These are phyloP conservation scores for Apotomis turbidana DNA, from an alignment of 2,888 invertebrate genomes.

Conservation along the genomic window DNA sequence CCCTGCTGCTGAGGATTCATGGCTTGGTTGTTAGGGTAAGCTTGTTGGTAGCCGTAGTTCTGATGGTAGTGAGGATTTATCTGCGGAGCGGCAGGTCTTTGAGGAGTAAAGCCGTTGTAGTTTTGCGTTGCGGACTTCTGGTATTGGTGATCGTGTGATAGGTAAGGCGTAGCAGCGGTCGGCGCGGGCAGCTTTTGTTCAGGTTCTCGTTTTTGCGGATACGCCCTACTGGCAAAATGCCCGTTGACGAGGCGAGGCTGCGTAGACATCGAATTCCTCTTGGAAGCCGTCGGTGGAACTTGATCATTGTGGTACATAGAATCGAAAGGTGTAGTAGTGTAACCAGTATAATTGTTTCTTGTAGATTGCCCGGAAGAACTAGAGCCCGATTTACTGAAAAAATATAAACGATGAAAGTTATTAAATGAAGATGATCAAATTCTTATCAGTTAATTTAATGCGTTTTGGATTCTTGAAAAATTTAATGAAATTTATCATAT, in stretches of 20 bases:
- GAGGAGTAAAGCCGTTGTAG: constrained; percentile 74
- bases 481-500: too few species aligned
- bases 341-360: constrained; percentile 76
- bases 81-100: constrained; percentile 53
- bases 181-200: constrained; percentile 56
- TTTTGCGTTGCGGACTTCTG: constrained; percentile 68
- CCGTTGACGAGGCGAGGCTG: constrained; percentile 71
- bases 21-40: constrained; percentile 69
- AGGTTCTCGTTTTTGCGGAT: constrained; percentile 64
- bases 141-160: constrained; percentile 78
- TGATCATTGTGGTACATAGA: constrained; percentile 77
- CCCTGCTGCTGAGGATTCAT: constrained; percentile 67
- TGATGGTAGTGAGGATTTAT: constrained; percentile 72
- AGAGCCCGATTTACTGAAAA: constrained; percentile 80
- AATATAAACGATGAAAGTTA: constrained; percentile 29
- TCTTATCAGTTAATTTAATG: too few species aligned
- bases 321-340: constrained; percentile 72
- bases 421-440: neutral
- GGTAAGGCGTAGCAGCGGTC: constrained; percentile 66
- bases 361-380: constrained; percentile 80
- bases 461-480: too few species aligned
- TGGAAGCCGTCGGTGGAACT: constrained; percentile 64
- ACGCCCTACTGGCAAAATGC: constrained; percentile 67
- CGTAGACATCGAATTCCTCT: constrained; percentile 69
- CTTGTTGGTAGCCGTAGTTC: constrained; percentile 72